Percentiles rank a stretch among this genome's conserved stretches.
These are phyloP conservation scores for Lampropteryx suffumata DNA, from an alignment of 2,888 invertebrate genomes.

Conservation along the genomic window DNA sequence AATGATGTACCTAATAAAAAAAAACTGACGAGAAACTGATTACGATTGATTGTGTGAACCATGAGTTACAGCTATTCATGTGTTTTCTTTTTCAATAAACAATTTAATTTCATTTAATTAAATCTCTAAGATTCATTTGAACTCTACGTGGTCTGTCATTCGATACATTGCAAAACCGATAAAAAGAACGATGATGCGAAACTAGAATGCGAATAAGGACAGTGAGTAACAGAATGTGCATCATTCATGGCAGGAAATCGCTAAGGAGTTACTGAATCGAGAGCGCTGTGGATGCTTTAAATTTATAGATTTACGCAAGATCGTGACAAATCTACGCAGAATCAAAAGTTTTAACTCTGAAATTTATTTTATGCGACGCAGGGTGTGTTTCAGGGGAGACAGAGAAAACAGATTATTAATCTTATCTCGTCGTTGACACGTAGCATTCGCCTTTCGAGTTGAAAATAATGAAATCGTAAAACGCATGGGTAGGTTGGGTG, in stretches of 20 bases:
- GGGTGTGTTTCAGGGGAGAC: slow-evolving; percentile 10
- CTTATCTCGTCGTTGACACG: slow-evolving; percentile 3
- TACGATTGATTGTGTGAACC: too few relatives aligned
- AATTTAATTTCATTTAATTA: too few relatives aligned
- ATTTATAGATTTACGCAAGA: slow-evolving; percentile 33
- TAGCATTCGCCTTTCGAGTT: not conserved
- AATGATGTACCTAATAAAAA: too few relatives aligned
- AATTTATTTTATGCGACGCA: slow-evolving; percentile 19
- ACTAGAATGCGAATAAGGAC: slow-evolving; percentile 45
- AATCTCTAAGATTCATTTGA: too few relatives aligned
- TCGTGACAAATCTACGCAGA: slow-evolving; percentile 30
- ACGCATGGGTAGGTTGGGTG: not conserved
- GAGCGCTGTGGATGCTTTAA: slow-evolving; percentile 30
- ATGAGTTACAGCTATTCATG: too few relatives aligned
- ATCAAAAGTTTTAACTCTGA: slow-evolving; percentile 10
- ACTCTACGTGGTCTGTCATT: slow-evolving; percentile 14
- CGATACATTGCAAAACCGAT: slow-evolving; percentile 21
- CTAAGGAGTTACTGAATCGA: slow-evolving; percentile 44
- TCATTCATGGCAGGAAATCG: slow-evolving; percentile 55
- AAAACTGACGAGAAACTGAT: too few relatives aligned
- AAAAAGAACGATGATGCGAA: slow-evolving; percentile 25
- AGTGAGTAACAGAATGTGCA: slow-evolving; percentile 44
- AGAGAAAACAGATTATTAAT: slow-evolving; percentile 6
- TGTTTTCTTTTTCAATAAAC: too few relatives aligned
- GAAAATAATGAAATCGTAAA: slow-evolving; percentile 5